Evolutionary conservation across 2,888 invertebrate species (phyloP), one percentile per base, ranked within the genome.

Genomic region (Drosophila lutescens): DNA sequence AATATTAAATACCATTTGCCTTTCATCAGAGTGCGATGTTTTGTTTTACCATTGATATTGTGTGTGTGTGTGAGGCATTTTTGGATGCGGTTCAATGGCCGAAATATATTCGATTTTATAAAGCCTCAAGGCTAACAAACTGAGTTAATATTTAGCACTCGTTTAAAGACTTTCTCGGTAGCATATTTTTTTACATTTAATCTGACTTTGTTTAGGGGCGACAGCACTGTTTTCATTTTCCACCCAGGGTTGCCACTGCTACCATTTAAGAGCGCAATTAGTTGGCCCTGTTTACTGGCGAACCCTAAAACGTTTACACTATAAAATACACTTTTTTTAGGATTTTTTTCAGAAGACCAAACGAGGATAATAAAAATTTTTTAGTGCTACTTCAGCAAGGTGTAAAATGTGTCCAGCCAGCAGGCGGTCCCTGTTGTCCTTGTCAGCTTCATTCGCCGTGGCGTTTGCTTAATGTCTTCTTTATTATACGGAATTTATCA

Each of bases 381-480:
- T 77, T 56, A 62, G 56, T 77, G 80, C 65, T 72, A 36, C 43
- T 47, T 44, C 56, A 60, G 55, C 80, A 67, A 81, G 86, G 88
- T 81, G 83, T 82, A 79, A 83, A 71, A 71, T 70, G 87, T 68
- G 71, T 68, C 49, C 66, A 41, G 53, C 43, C 80, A 73, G 80
- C 72, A 66, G 83, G 72, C 15, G 68, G 82, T 88, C 85, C 80
- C 81, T 87, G 87, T 72, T 85, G 54, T 58, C 60, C 55, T 49
- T 61, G 61, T 71, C 62, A 58, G 44, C 36, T 44, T 36, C 59
- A 44, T 44, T 69, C 38, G 23, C 66, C 58, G 40, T 70, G 73
- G 83, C 77, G 85, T 85, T 85, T 85, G 86, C 89, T 86, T 87
- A 87, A 87, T 89, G 90, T 89, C 90, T 89, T 89, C 87, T 87